These are phyloP conservation scores for Drosophila fuyamai DNA, from an alignment of 1,140 invertebrate genomes.

Conservation along the genomic window DNA sequence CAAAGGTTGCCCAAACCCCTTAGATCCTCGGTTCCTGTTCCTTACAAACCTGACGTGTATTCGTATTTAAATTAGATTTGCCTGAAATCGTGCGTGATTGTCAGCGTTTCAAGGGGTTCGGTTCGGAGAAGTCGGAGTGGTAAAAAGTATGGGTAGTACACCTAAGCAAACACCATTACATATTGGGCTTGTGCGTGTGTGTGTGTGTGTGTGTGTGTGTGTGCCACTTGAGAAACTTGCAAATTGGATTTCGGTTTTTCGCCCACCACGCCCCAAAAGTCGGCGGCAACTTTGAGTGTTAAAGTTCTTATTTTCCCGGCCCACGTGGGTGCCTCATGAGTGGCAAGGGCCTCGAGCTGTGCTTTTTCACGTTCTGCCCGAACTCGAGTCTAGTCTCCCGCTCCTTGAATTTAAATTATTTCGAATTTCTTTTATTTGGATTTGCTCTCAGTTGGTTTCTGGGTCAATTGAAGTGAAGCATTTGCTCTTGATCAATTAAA, in stretches of 20 bases:
- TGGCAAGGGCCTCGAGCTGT: constrained; percentile 15
- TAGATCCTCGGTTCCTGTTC: neutral
- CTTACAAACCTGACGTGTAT: constrained; percentile 58
- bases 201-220: constrained; percentile 49
- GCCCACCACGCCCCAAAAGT: constrained; percentile 18
- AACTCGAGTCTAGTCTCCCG: constrained; percentile 6
- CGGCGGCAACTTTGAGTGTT: constrained; percentile 55
- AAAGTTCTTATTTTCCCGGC: constrained; percentile 47
- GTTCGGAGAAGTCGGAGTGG: neutral
- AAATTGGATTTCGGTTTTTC: constrained; percentile 80
- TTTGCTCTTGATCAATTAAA: constrained; percentile 74
- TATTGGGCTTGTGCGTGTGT: constrained; percentile 50
- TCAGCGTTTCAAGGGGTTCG: constrained; percentile 41
- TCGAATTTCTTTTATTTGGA: neutral
- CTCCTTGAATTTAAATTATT: constrained; percentile 52
- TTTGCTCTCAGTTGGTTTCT: constrained; percentile 27
- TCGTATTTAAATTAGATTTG: constrained; percentile 83
- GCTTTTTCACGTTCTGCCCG: neutral
- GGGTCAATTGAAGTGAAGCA: constrained; percentile 74
- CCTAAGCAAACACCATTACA: constrained; percentile 66
- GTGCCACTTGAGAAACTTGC: constrained; percentile 73
- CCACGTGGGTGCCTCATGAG: constrained; percentile 35
- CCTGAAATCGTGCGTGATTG: constrained; percentile 83
- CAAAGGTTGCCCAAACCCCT: constrained; percentile 61
- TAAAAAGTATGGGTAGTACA: constrained; percentile 17